Base-by-base conservation (phyloP, 2,888 invertebrate species). In the Scaptomyza flava region DNA sequence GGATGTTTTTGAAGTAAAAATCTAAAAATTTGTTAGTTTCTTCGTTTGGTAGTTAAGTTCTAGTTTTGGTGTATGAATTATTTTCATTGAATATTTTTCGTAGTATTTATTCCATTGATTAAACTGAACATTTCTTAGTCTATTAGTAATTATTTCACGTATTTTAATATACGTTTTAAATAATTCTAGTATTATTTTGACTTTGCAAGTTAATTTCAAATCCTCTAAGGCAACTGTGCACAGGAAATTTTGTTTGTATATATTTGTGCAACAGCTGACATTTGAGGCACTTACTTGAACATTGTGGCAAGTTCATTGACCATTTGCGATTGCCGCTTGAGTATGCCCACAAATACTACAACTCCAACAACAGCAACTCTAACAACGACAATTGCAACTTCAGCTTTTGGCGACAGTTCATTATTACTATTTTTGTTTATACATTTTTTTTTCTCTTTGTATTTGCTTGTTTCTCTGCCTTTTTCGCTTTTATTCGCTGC, bases 381-480 rank as follows among this genome's bases (percentile, higher is more conserved):
- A 50, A 27, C 48, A 45, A 20, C 56, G 36, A 64, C 41, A 30
- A 46, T 47, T 14, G 34, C 54, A 58, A 72, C 58, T 60, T 12
- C 20, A 34, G 72, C 79, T 79, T 72, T 58, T 76, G 72, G 77
- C 77, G 77, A 77, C 77, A 72, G 54, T 79, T 67, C 27, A 34
- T 59, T 62, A 61, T 69, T 53, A 50, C 20, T 17, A 33, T 51
- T 51, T 60, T 17, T 41, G 8, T 11, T 47, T 67, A 36, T 36
- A 17, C 1, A 6, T 70, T 33, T 38, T 33, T 53, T 31, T 30
- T n/a, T n/a, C n/a, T 42, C 38, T 23, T 23, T 27, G 27, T 27
- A 6, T 27, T 27, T 43, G 41, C 48, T 54, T 20, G 61, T 67
- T 69, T 47, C 17, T 59, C 47, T 62, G 59, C 58, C 58, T 52